A percentile compares a stretch with the other conserved stretches of the same genome.
Evolutionary conservation across 2,888 invertebrate genomes (phyloP).

Genomic region (Patella ulyssiponensis): DNA sequence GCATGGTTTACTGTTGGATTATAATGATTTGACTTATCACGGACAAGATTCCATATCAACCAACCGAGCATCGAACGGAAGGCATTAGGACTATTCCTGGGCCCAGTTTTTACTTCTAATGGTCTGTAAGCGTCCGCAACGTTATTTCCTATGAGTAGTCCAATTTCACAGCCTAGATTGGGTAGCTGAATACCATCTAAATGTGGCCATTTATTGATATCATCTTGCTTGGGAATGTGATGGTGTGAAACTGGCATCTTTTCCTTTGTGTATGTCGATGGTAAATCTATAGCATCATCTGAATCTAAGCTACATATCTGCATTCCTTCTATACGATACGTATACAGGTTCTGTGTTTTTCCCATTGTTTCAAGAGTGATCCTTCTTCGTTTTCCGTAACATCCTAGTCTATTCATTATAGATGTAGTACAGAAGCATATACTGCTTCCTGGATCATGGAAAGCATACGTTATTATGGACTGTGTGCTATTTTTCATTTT

Average conservation of each 20-base stretch:
- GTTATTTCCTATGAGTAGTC: not conserved
- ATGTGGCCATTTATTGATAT: constrained; percentile 10
- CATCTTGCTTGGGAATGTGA: not conserved
- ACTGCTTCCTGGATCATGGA: constrained; percentile 24
- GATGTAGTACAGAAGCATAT: constrained; percentile 19
- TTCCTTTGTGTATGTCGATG: not conserved
- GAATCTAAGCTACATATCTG: not conserved
- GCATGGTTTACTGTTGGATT: too few species aligned
- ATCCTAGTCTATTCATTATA: not conserved
- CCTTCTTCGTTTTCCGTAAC: constrained; percentile 11
- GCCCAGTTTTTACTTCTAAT: not conserved
- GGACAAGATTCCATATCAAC: not conserved
- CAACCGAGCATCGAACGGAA: not conserved
- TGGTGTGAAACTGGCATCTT: not conserved
- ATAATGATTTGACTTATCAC: not conserved
- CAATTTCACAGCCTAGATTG: not conserved
- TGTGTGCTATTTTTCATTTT: constrained; percentile 5
- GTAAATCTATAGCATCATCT: not conserved
- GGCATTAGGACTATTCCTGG: not conserved
- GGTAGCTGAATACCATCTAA: not conserved
- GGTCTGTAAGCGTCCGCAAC: not conserved
- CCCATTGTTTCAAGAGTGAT: constrained; percentile 23
- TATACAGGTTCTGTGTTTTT: not conserved
- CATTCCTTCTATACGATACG: not conserved
- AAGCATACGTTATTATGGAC: constrained; percentile 19